These are phyloP conservation scores for Hydraecia micacea DNA, from an alignment of 2,888 invertebrate species.

Conservation along the genomic window DNA sequence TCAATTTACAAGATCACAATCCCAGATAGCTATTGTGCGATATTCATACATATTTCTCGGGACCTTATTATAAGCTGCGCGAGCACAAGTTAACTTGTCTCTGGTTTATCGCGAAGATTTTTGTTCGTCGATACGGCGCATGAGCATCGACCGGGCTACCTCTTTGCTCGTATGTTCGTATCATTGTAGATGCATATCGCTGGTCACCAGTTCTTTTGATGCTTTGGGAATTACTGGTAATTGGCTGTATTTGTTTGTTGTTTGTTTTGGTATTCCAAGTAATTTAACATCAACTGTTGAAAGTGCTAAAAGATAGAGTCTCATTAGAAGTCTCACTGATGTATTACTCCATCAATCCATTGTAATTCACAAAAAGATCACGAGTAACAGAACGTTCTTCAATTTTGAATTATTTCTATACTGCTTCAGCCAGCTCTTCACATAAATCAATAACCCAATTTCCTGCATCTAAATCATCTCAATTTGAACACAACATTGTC, in stretches of 20 bases:
- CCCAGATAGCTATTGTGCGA: constrained; percentile 83
- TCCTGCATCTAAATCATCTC: constrained; percentile 34
- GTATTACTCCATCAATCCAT: not conserved
- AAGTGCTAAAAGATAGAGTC: not conserved
- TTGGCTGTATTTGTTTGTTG: constrained; percentile 64
- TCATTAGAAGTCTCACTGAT: not conserved
- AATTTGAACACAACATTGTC: constrained; percentile 42
- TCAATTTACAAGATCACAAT: constrained; percentile 88
- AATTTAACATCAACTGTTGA: not conserved
- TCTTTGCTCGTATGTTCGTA: constrained; percentile 73
- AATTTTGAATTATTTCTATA: not conserved
- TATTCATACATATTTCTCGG: constrained; percentile 84
- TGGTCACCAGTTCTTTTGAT: constrained; percentile 74
- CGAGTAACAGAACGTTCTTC: not conserved
- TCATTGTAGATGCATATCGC: constrained; percentile 79
- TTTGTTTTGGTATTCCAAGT: constrained; percentile 19
- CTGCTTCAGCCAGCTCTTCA: not conserved
- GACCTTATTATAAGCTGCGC: constrained; percentile 84
- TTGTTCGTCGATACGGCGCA: constrained; percentile 83
- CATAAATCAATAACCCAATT: constrained; percentile 37
- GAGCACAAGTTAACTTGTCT: constrained; percentile 88
- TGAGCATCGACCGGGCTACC: constrained; percentile 71
- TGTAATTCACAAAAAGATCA: not conserved
- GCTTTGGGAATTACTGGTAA: constrained; percentile 73
- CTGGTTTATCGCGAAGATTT: constrained; percentile 86